Evolutionary conservation across 2,113 vertebrate genomes (phyloP).

Genomic region (Tetrax tetrax): DNA sequence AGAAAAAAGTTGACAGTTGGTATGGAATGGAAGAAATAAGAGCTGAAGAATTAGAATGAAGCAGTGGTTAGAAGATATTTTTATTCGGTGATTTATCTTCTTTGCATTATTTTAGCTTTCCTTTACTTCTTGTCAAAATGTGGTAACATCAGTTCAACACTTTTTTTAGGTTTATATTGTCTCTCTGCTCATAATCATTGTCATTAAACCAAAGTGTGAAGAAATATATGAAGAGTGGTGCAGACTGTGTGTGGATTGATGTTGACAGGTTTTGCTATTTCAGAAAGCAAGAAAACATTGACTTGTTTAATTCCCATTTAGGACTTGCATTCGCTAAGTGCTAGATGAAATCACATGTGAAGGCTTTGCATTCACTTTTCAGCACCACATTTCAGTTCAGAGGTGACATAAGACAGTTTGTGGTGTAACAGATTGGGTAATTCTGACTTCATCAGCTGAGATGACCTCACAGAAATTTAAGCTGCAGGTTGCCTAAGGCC

Average conservation of each 20-base stretch:
- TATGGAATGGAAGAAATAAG: background rate
- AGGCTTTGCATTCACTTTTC: background rate
- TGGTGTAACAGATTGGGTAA: background rate
- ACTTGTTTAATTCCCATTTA: background rate
- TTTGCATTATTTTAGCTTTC: background rate
- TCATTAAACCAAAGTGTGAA: background rate
- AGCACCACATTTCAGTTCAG: background rate
- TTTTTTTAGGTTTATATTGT: background rate
- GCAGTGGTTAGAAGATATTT: background rate
- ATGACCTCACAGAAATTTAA: background rate
- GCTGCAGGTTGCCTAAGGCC: background rate
- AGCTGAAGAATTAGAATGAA: background rate
- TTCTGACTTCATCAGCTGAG: background rate
- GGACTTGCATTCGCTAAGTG: accelerated
- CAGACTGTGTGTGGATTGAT: background rate
- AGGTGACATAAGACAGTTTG: background rate
- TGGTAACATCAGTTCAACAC: background rate
- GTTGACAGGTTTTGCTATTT: background rate
- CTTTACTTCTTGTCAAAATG: background rate
- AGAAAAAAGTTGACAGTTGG: background rate
- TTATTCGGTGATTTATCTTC: background rate
- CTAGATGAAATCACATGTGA: background rate
- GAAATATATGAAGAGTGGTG: background rate
- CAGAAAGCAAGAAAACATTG: background rate
- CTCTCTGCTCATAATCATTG: background rate